Percentiles rank a stretch among this genome's conserved stretches.
Evolutionary conservation across 2,797 vertebrate species (phyloP).

Genomic region (Takifugu rubripes): DNA sequence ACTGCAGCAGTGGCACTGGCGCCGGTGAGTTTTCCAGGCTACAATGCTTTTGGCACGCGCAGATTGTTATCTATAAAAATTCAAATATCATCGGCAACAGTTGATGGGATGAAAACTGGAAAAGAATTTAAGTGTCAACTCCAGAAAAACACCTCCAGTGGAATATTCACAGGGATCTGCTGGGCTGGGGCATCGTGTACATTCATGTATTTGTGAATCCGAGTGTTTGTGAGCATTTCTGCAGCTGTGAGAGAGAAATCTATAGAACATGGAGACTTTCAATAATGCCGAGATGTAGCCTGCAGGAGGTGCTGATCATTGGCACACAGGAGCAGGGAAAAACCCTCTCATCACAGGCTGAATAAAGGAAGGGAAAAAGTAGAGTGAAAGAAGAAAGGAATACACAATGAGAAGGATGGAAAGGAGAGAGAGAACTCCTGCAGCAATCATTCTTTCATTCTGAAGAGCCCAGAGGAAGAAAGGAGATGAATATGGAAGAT

Average conservation of each 20-base stretch:
- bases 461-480: conserved; percentile 64
- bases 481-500: conserved; percentile 57
- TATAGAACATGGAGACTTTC: conserved; percentile 35
- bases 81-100: not conserved
- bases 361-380: conserved; percentile 29
- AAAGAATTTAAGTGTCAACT: not conserved
- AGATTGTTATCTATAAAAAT: too few species aligned
- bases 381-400: conserved; percentile 57
- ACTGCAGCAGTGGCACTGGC: too few species aligned
- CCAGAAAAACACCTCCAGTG: too few species aligned
- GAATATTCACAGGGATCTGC: too few species aligned
- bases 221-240: not conserved
- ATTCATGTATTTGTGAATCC: conserved; percentile 16
- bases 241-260: conserved; percentile 19
- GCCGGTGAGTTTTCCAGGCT: too few species aligned
- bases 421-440: conserved; percentile 51
- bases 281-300: conserved; percentile 48
- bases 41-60: too few species aligned
- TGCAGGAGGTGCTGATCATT: conserved; percentile 46
- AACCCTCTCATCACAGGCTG: conserved; percentile 34
- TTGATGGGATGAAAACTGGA: not conserved
- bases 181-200: not conserved
- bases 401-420: conserved; percentile 53
- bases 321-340: conserved; percentile 13
- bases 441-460: conserved; percentile 54